phyloP scores from a whole-genome alignment of 2,888 invertebrate species.

The Amphipyra tragopoginis region DNA sequence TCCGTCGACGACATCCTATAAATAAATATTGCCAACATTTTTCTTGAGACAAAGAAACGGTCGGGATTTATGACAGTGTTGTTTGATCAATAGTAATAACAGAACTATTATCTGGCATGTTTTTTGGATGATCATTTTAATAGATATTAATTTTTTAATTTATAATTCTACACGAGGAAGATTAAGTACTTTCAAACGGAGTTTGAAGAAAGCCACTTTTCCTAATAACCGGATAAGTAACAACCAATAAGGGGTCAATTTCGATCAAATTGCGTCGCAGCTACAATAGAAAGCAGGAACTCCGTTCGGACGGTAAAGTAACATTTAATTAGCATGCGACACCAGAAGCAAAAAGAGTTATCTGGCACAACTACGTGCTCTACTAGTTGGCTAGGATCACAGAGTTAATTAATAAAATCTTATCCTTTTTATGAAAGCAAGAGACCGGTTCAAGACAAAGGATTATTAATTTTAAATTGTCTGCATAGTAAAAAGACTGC shows the following conservation, averaged over 20 bases:
- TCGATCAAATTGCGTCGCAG: conserved; percentile 14
- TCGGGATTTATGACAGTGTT: neutral
- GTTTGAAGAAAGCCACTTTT: conserved; percentile 7
- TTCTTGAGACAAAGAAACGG: neutral
- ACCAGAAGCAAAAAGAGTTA: conserved; percentile 48
- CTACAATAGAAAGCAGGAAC: conserved; percentile 45
- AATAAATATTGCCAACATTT: conserved; percentile 6
- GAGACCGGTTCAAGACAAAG: neutral
- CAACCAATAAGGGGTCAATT: conserved; percentile 11
- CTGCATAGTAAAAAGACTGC: neutral
- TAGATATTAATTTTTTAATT: too few species aligned
- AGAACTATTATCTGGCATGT: neutral
- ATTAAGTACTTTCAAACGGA: too few species aligned
- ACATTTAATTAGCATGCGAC: conserved; percentile 60
- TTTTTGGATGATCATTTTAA: neutral
- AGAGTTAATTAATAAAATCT: conserved; percentile 30
- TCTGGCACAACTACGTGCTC: conserved; percentile 44
- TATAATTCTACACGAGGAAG: neutral
- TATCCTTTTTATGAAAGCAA: conserved; percentile 13
- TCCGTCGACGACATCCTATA: conserved; percentile 6
- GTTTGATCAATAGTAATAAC: neutral
- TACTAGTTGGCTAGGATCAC: conserved; percentile 19
- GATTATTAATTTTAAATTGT: conserved; percentile 11
- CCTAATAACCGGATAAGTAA: conserved; percentile 36
- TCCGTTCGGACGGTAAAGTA: conserved; percentile 35